A percentile compares a stretch with the other conserved stretches of the same genome.
These are phyloP conservation scores for Dryococelus australis DNA, from an alignment of 2,888 invertebrate genomes.

Conservation along the genomic window DNA sequence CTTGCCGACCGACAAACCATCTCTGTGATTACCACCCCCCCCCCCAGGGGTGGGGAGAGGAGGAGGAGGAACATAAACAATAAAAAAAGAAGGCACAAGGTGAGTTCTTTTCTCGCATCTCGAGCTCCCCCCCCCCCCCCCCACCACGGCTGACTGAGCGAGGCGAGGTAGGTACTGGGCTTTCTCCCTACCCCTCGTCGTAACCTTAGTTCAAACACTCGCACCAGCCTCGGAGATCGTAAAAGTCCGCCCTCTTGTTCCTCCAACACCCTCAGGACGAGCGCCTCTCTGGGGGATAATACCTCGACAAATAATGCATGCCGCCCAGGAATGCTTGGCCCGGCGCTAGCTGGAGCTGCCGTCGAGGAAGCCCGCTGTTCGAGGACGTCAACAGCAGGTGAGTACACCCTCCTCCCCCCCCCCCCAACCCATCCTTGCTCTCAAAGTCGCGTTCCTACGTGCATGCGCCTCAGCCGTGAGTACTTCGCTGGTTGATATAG, in stretches of 20 bases:
- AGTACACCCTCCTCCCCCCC: neutral
- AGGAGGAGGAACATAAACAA: neutral
- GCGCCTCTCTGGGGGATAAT: neutral
- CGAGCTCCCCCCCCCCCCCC: no score
- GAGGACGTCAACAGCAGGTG: neutral
- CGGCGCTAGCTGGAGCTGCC: neutral
- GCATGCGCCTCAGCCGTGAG: no score
- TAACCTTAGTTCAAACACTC: neutral
- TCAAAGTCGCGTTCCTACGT: no score
- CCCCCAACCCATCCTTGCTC: neutral
- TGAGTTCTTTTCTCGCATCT: neutral
- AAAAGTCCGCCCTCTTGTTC: neutral
- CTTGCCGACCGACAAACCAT: neutral
- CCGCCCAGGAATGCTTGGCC: neutral
- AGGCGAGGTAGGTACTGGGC: no score
- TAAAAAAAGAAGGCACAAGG: neutral
- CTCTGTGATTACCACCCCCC: neutral
- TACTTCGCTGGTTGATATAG: no score
- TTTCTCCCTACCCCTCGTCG: neutral
- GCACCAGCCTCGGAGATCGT: neutral
- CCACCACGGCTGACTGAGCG: no score
- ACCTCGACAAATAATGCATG: conserved; percentile 16
- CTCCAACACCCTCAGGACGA: neutral
- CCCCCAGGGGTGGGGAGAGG: neutral
- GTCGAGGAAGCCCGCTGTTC: neutral